These are phyloP conservation scores for Xenus cinereus DNA, from an alignment of 2,113 vertebrate species.

Conservation along the genomic window DNA sequence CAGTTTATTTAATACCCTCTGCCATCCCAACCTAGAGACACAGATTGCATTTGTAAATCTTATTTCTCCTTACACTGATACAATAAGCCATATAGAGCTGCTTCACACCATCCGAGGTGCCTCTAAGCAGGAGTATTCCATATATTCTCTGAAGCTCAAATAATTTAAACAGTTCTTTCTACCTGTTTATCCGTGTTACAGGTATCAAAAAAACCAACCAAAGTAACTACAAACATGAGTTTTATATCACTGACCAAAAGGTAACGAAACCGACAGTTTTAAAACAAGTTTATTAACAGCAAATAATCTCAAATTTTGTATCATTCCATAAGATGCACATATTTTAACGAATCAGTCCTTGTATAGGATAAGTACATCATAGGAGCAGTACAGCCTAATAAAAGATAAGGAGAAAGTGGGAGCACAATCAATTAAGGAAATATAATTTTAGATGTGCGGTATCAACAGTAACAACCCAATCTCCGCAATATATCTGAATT, in stretches of 20 bases:
- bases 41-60: background rate
- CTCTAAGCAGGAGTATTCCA: background rate
- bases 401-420: background rate
- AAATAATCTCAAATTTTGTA: background rate
- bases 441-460: background rate
- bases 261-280: background rate
- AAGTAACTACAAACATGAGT: background rate
- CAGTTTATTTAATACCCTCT: background rate
- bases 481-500: background rate
- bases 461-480: background rate
- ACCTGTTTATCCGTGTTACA: background rate
- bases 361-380: background rate
- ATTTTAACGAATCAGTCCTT: background rate
- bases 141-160: background rate
- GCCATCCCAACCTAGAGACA: background rate
- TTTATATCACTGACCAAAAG: background rate
- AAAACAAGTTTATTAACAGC: background rate
- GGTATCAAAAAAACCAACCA: too few relatives aligned
- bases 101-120: fast-evolving
- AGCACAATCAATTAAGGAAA: background rate
- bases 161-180: background rate
- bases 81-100: background rate
- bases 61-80: background rate
- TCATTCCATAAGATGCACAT: background rate
- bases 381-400: background rate